A percentile compares a stretch with the other conserved stretches of the same genome.
phyloP scores from a whole-genome alignment of 2,113 vertebrate species.

The Spheniscus mendiculus region DNA sequence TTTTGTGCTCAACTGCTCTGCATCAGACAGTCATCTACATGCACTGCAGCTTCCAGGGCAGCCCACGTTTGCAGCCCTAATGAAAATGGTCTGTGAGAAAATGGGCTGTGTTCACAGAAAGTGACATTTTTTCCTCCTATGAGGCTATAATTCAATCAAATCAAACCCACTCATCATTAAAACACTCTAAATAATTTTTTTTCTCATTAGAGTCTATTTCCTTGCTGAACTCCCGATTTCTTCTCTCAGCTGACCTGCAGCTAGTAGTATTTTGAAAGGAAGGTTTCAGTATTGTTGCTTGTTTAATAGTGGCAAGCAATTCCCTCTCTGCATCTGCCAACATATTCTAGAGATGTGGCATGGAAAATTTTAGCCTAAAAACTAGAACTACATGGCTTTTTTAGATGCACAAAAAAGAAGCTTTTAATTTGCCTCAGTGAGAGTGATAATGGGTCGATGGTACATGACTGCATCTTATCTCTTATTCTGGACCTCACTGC shows the following conservation, averaged over 20 bases:
- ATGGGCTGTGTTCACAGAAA: not conserved
- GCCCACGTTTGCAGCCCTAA: not conserved
- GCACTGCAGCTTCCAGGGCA: not conserved
- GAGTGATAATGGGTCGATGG: not conserved
- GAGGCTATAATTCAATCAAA: not conserved
- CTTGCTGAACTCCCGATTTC: not conserved
- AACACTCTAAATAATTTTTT: not conserved
- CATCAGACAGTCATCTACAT: not conserved
- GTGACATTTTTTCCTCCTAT: not conserved
- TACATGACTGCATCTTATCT: fast-evolving
- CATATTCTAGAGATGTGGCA: not conserved
- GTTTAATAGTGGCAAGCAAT: not conserved
- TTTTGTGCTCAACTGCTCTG: not conserved
- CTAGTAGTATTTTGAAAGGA: not conserved
- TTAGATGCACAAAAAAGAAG: not conserved
- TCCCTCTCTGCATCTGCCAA: not conserved
- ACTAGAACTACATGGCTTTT: not conserved
- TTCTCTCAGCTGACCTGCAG: not conserved
- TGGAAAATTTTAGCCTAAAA: not conserved
- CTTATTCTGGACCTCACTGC: not conserved
- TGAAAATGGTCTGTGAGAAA: not conserved
- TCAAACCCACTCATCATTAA: not conserved
- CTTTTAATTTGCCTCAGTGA: not conserved
- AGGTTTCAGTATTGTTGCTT: not conserved
- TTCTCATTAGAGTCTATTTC: not conserved